A percentile compares a stretch with the other conserved stretches of the same genome.
Evolutionary conservation across 2,113 vertebrate genomes (phyloP).

Genomic region (Kobus ellipsiprymnus): DNA sequence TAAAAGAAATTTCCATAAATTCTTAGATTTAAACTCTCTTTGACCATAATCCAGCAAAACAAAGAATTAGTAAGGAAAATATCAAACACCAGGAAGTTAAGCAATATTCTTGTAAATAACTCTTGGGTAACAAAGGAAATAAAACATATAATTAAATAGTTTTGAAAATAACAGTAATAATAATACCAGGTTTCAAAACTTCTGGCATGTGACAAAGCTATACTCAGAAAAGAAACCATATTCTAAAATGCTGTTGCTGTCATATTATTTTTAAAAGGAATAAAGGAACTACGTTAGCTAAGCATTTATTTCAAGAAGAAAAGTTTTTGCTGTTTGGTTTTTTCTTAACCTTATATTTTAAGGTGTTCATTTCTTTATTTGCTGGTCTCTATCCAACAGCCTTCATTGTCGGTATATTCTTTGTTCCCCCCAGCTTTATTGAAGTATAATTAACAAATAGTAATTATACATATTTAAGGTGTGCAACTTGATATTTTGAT

Average conservation of each 20-base stretch:
- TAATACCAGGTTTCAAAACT: constrained; percentile 51
- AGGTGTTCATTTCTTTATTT: neutral
- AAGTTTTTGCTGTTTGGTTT: neutral
- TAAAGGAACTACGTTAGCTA: constrained; percentile 30
- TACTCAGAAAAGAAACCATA: neutral
- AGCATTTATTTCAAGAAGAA: constrained; percentile 14
- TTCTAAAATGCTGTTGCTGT: neutral
- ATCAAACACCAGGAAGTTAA: constrained; percentile 63
- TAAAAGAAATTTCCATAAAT: constrained; percentile 17
- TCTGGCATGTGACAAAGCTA: constrained; percentile 28
- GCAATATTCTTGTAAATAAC: constrained; percentile 59
- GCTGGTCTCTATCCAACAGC: neutral
- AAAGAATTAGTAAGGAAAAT: constrained; percentile 53
- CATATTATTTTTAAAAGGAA: constrained; percentile 25
- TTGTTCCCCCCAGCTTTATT: neutral
- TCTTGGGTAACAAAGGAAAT: constrained; percentile 62
- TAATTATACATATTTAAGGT: neutral
- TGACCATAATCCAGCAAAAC: neutral
- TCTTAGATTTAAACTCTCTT: constrained; percentile 12
- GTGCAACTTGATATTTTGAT: neutral
- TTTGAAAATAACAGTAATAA: constrained; percentile 60
- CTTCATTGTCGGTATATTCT: neutral
- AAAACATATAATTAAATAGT: constrained; percentile 60
- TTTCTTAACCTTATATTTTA: neutral
- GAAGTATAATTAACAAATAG: neutral